phyloP scores from a whole-genome alignment of 1,140 invertebrate species.

The Drosophila sproati region DNA sequence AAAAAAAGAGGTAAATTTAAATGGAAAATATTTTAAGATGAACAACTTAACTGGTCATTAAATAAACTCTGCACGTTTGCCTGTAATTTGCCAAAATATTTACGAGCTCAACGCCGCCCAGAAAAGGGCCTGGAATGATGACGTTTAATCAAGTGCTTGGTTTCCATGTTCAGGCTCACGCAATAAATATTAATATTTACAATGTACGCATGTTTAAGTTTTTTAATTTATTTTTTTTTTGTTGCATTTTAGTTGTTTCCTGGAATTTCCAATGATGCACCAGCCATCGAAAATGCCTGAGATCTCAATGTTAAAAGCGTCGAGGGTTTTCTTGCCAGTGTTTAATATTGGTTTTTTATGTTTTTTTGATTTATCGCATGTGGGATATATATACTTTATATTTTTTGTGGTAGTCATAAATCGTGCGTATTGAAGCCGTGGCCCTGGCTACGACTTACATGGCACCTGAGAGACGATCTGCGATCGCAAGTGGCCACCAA shows the following conservation, averaged over 20 bases:
- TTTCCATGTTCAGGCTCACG: background rate
- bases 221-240: constrained; percentile 43
- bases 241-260: constrained; percentile 7
- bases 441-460: constrained; percentile 19
- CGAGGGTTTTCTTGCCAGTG: constrained; percentile 2
- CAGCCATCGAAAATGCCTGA: constrained; percentile 20
- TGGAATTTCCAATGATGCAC: constrained; percentile 53
- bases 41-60: constrained; percentile 30
- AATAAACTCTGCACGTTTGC: constrained; percentile 60
- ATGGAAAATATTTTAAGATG: background rate
- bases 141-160: constrained; percentile 9
- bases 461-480: background rate
- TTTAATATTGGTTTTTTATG: constrained; percentile 52
- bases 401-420: constrained; percentile 52
- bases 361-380: constrained; percentile 54
- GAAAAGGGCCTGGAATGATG: constrained; percentile 45
- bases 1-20: background rate
- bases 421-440: constrained; percentile 40
- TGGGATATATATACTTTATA: constrained; percentile 14
- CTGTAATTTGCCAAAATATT: constrained; percentile 81
- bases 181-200: constrained; percentile 76
- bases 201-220: constrained; percentile 31
- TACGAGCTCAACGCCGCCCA: constrained; percentile 71
- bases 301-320: constrained; percentile 39
- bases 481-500: constrained; percentile 7